Conservation (phyloP, 37 sponge, comb jelly and placozoan species). For the Haliclona indistincta region DNA sequence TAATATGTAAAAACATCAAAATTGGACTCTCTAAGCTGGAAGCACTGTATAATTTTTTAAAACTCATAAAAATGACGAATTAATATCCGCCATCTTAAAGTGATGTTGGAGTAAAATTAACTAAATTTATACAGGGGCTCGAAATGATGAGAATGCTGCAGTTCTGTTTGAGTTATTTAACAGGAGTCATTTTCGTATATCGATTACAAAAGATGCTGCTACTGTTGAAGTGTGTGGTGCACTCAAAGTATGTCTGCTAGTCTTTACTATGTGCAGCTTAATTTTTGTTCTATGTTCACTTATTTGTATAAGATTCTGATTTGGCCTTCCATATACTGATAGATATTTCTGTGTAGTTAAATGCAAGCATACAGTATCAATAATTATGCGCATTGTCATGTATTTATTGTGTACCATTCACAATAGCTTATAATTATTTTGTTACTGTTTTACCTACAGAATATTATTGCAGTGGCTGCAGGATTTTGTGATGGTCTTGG, state of each 20-base stretch:
- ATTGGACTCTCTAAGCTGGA: too few relatives aligned
- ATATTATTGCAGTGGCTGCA: slow-evolving; percentile 97
- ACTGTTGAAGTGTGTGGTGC: slow-evolving; percentile 99
- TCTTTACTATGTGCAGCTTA: neutral
- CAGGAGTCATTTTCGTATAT: slow-evolving; percentile 66
- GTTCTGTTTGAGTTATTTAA: slow-evolving; percentile 69
- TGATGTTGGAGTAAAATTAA: too few relatives aligned
- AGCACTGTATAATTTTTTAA: too few relatives aligned
- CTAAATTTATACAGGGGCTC: slow-evolving; percentile 26
- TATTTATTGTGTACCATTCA: neutral
- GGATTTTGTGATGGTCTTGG: slow-evolving; percentile 95
- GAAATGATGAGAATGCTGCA: slow-evolving; percentile 42
- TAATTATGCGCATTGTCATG: neutral
- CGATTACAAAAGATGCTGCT: slow-evolving; percentile 65
- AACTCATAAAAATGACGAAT: too few relatives aligned
- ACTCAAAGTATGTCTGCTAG: slow-evolving; percentile 65
- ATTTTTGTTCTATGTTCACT: neutral
- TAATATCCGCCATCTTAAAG: too few relatives aligned
- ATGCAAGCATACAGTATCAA: neutral
- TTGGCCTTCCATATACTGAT: neutral
- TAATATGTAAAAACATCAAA: too few relatives aligned
- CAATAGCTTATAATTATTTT: too few relatives aligned
- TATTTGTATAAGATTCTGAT: neutral
- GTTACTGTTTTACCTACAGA: slow-evolving; percentile 38
- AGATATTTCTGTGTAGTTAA: neutral